Evolutionary conservation across 2,113 vertebrate species (phyloP).

Genomic region (Lipophrys pholis): DNA sequence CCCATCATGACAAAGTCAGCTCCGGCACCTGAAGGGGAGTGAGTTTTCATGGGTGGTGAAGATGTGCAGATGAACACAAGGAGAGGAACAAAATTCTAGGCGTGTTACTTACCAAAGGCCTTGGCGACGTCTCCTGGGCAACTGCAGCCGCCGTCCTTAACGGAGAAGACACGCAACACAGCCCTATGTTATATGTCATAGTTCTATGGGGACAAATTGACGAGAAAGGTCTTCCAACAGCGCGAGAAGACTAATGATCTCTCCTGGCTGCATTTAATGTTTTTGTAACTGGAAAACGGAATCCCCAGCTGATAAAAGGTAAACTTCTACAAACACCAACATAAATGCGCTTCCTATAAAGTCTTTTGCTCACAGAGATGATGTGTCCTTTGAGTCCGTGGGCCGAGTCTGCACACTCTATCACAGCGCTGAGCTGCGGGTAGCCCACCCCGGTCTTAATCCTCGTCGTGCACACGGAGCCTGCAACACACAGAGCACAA

Average conservation of each 20-base stretch:
- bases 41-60: neutral
- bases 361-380: slow-evolving; percentile 89
- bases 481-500: slow-evolving; percentile 71
- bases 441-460: slow-evolving; percentile 99
- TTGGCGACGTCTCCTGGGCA: slow-evolving; percentile 99
- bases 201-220: neutral
- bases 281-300: no score
- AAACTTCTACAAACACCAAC: no score
- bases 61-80: neutral
- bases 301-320: no score
- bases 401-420: slow-evolving; percentile 97
- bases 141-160: slow-evolving; percentile 95
- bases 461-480: slow-evolving; percentile 97
- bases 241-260: no score
- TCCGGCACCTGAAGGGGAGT: slow-evolving; percentile 86
- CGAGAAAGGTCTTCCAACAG: no score
- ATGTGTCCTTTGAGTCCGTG: slow-evolving; percentile 98
- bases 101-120: slow-evolving; percentile 91
- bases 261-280: no score
- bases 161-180: neutral
- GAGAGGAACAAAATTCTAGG: neutral
- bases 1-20: slow-evolving; percentile 99
- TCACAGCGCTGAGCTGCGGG: slow-evolving; percentile 97
- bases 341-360: no score
- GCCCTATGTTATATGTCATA: no score